Base-by-base conservation (phyloP, 2,888 invertebrate species). In the Ectemnius lituratus region DNA sequence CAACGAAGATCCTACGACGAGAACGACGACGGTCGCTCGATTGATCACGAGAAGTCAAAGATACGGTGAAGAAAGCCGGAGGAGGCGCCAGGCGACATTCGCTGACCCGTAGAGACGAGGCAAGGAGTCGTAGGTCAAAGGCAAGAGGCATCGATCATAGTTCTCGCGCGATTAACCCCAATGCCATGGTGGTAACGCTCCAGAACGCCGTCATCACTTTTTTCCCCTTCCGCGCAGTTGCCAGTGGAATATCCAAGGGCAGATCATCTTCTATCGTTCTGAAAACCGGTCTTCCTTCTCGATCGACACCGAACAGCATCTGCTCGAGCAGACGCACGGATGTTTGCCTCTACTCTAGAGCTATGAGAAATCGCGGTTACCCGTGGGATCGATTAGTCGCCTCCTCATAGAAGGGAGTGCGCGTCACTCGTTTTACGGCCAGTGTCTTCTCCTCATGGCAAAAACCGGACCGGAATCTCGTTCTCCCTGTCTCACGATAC, bases 341-440 rank as follows among this genome's bases (percentile, higher is more conserved):
- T 8, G 0, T 37, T 37, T 1, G 8, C 8, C 37, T 6, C 5
- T 37, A 11, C 27, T 57, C 65, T 14, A 65, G 37, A 23, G 62
- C 73, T 75, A 76, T 73, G 83, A 84, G 80, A 78, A 79, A 77
- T 70, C 67, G 75, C 65, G 73, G 69, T 76, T 76, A 75, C 84
- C 80, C 84, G 69, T 79, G 82, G 80, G 83, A 82, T 78, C 86
- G 82, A 87, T 87, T 86, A 84, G 79, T 84, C 77, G 79, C 70
- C 75, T 71, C 68, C 23, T 69, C 47, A 23, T 67, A 63, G 45
- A 65, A 58, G 62, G 52, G 52, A 16, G n/a, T n/a, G 52, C 52
- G 62, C 66, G 66, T 45, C 57, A 68, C 37, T 46, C 46, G 60
- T 57, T 18, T 45, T 57, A 37, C 45, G 57, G 5, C 45, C 37